Conservation (phyloP, 2,797 vertebrate species). For the Aotus griseimembra region DNA sequence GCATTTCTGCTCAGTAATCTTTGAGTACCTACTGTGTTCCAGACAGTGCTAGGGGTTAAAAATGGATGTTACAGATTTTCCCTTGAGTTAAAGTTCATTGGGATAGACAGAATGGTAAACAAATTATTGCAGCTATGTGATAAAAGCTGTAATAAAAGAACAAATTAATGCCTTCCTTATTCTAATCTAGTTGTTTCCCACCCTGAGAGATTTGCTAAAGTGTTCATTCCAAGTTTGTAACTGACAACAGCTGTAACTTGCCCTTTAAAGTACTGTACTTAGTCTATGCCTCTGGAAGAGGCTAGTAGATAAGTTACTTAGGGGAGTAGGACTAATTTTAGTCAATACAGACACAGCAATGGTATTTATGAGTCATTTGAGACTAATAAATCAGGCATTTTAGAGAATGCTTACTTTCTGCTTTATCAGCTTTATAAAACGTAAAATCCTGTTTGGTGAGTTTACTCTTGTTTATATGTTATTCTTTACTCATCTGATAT, state of each 20-base stretch:
- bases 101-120: constrained; percentile 33
- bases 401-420: constrained; percentile 43
- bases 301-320: constrained; percentile 16
- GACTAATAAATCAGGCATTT: constrained; percentile 17
- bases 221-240: not conserved
- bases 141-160: constrained; percentile 11
- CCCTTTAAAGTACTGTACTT: not conserved
- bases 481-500: constrained; percentile 3
- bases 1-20: constrained; percentile 24
- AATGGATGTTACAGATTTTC: constrained; percentile 43
- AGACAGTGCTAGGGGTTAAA: constrained; percentile 33
- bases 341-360: not conserved
- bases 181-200: not conserved
- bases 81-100: constrained; percentile 36
- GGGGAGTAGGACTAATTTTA: not conserved
- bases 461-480: not conserved
- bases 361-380: not conserved
- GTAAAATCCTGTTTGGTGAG: constrained; percentile 33
- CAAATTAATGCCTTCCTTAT: constrained; percentile 1
- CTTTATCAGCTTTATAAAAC: not conserved
- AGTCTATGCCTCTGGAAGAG: not conserved
- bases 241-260: not conserved
- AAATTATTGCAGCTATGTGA: not conserved
- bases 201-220: constrained; percentile 16
- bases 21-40: not conserved